phyloP scores from a whole-genome alignment of 2,113 vertebrate species.

The Aldabrachelys gigantea region DNA sequence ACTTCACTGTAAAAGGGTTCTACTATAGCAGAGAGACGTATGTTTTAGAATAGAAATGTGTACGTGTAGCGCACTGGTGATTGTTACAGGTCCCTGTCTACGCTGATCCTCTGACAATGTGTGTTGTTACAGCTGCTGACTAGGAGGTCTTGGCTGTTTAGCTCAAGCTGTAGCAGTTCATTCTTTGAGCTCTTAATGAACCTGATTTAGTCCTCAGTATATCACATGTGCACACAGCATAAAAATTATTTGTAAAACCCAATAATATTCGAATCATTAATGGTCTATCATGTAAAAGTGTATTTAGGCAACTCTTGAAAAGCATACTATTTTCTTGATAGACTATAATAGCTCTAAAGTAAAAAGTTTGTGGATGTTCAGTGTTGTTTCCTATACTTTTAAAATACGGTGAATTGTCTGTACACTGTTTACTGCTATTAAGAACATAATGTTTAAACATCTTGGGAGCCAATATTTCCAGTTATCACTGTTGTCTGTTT shows the following conservation, averaged over 20 bases:
- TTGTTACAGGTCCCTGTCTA: not conserved
- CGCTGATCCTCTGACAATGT: not conserved
- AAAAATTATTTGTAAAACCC: not conserved
- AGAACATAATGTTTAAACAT: not conserved
- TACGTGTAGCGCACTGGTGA: not conserved
- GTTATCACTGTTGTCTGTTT: not conserved
- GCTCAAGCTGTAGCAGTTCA: not conserved
- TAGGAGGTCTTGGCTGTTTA: not conserved
- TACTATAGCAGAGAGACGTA: not conserved
- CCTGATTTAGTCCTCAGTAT: not conserved
- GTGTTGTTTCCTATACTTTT: not conserved
- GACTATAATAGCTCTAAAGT: not conserved
- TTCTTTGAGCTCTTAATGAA: not conserved
- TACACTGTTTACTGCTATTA: not conserved
- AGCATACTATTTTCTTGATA: not conserved
- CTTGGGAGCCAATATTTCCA: not conserved
- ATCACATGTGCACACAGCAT: not conserved
- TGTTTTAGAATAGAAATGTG: rapidly evolving
- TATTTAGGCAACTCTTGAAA: not conserved
- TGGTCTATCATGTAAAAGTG: not conserved
- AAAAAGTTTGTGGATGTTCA: not conserved
- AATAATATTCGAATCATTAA: not conserved
- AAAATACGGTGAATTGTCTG: not conserved
- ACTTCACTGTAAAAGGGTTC: not conserved
- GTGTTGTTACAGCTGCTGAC: not conserved